A percentile compares a stretch with the other conserved stretches of the same genome.
Conservation (phyloP, 1,140 invertebrate genomes). For the Callitettix versicolor region DNA sequence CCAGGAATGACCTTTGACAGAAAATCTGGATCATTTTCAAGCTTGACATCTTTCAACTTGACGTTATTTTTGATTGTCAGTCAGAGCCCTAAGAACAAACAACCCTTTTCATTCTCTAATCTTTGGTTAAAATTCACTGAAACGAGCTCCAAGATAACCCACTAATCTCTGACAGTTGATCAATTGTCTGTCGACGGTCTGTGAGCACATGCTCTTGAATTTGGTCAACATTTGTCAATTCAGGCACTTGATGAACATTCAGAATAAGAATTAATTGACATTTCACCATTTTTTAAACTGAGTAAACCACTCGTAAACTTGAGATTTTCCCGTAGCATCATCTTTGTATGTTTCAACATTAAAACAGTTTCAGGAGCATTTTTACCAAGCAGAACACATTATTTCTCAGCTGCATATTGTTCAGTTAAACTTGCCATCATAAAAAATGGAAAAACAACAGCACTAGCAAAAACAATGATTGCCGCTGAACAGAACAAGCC, state of each 20-base stretch:
- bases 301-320: conserved; percentile 20
- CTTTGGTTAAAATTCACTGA: conserved; percentile 20
- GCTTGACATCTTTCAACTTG: conserved; percentile 12
- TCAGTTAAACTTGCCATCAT: conserved; percentile 13
- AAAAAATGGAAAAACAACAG: conserved; percentile 6
- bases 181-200: conserved; percentile 23
- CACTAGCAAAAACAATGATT: background rate
- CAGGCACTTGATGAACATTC: conserved; percentile 23
- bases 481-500: background rate
- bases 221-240: conserved; percentile 28
- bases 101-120: conserved; percentile 17
- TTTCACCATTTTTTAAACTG: conserved; percentile 22
- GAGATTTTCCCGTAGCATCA: conserved; percentile 16
- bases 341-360: conserved; percentile 17
- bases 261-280: conserved; percentile 21
- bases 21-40: conserved; percentile 14
- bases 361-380: conserved; percentile 6
- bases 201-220: conserved; percentile 25
- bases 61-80: conserved; percentile 14
- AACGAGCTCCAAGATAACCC: conserved; percentile 12
- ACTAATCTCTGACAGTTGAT: conserved; percentile 18
- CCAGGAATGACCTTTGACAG: too few species aligned
- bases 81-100: conserved; percentile 13
- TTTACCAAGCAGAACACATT: conserved; percentile 13
- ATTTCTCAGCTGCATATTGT: conserved; percentile 14